Evolutionary conservation across 2,888 invertebrate species (phyloP).

Genomic region (Belgica antarctica): DNA sequence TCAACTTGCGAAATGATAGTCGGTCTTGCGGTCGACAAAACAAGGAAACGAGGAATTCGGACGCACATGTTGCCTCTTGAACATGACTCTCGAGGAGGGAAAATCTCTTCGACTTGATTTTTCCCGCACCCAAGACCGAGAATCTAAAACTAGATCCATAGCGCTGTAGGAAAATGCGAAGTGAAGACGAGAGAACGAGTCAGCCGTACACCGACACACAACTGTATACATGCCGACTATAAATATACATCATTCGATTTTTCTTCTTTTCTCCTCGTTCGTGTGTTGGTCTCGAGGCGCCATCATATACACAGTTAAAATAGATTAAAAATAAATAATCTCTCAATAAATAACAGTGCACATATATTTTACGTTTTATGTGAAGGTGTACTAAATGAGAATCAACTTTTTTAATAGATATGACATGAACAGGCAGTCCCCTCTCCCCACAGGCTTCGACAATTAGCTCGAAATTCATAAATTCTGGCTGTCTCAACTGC

Average conservation of each 20-base stretch:
- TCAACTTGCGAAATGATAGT: no score
- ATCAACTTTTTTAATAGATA: conserved; percentile 15
- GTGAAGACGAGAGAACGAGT: no score
- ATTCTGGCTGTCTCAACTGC: not conserved
- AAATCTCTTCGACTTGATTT: no score
- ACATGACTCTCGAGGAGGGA: no score
- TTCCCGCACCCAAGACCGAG: no score
- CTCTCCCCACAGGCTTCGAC: not conserved
- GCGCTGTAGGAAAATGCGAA: not conserved
- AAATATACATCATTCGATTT: conserved; percentile 43
- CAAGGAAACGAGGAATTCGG: no score
- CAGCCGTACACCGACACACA: conserved; percentile 7
- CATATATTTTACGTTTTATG: conserved; percentile 31
- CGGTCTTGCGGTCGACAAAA: no score
- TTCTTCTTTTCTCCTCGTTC: conserved; percentile 31
- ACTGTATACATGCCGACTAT: conserved; percentile 26
- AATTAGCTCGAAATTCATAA: conserved; percentile 10
- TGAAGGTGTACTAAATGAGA: not conserved
- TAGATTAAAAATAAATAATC: conserved; percentile 43
- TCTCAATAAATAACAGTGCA: conserved; percentile 41
- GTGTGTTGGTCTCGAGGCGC: conserved; percentile 40
- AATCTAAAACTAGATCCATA: conserved; percentile 30
- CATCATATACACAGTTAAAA: conserved; percentile 44
- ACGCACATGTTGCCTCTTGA: no score
- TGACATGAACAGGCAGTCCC: not conserved